Conservation (phyloP, 1,140 invertebrate genomes). For the Chelonus insularis region DNA sequence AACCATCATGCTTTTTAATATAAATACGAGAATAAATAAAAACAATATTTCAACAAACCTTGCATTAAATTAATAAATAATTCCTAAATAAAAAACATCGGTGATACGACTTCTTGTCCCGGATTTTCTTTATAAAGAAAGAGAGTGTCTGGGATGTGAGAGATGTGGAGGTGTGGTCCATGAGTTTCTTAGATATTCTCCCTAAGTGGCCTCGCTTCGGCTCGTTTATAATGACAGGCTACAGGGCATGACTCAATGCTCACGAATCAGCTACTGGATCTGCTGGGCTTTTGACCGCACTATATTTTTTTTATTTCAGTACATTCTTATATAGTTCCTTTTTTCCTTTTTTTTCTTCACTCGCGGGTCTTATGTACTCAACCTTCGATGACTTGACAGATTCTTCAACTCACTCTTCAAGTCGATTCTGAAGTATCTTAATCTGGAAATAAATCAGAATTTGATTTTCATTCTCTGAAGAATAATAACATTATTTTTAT, state of each 20-base stretch:
- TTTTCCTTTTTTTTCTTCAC: background rate
- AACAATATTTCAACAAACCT: too few relatives aligned
- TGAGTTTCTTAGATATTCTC: background rate
- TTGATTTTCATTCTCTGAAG: too few relatives aligned
- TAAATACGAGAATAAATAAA: too few relatives aligned
- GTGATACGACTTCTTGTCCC: background rate
- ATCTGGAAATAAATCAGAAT: background rate
- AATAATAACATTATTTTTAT: too few relatives aligned
- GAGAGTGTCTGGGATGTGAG: constrained; percentile 1
- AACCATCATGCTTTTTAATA: too few relatives aligned
- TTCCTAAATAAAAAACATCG: background rate
- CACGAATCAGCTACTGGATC: constrained; percentile 28
- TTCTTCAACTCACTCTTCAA: background rate
- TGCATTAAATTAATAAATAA: too few relatives aligned
- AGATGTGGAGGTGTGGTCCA: constrained; percentile 13
- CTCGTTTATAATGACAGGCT: constrained; percentile 26
- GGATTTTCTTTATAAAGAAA: background rate
- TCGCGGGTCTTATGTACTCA: background rate
- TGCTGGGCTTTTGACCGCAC: background rate
- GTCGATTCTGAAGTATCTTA: background rate
- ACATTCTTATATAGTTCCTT: background rate
- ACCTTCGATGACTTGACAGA: background rate
- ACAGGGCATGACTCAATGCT: constrained; percentile 18
- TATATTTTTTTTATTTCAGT: background rate
- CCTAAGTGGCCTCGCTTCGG: constrained; percentile 27